A percentile compares a stretch with the other conserved stretches of the same genome.
Evolutionary conservation across 1,140 invertebrate genomes (phyloP).

Genomic region (Euwallacea fornicatus): DNA sequence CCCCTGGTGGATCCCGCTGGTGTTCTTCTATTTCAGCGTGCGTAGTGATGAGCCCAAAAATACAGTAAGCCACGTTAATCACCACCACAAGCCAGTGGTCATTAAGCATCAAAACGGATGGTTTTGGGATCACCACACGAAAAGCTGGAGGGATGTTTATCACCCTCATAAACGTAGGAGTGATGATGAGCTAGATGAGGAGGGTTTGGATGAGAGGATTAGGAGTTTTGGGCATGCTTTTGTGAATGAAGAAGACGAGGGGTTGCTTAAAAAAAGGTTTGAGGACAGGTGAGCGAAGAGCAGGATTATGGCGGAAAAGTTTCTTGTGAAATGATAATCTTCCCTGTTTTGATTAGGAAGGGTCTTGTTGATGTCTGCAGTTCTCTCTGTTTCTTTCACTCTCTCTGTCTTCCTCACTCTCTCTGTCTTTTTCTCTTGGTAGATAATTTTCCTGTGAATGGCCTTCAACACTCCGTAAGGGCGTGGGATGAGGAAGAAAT

Average conservation of each 20-base stretch:
- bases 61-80: slow-evolving; percentile 46
- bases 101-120: slow-evolving; percentile 50
- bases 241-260: slow-evolving; percentile 3
- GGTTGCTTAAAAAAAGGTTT: not conserved
- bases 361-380: no score
- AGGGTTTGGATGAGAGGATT: slow-evolving; percentile 31
- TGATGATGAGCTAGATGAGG: slow-evolving; percentile 17
- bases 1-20: slow-evolving; percentile 52
- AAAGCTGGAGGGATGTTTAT: slow-evolving; percentile 49
- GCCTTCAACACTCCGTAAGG: no score
- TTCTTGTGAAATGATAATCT: no score
- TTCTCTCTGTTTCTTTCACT: no score
- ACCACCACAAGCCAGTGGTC: slow-evolving; percentile 47
- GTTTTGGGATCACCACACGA: slow-evolving; percentile 51
- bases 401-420: no score
- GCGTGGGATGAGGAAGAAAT: no score
- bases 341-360: no score
- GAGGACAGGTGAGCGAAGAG: not conserved
- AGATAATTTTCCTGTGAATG: no score
- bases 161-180: slow-evolving; percentile 35
- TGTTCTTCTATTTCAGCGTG: slow-evolving; percentile 43
- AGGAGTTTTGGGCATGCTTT: slow-evolving; percentile 36
- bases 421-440: no score
- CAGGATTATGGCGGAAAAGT: no score
- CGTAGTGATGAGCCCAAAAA: slow-evolving; percentile 43